Conservation (phyloP, 2,888 invertebrate species). For the Acrobasis suavella region DNA sequence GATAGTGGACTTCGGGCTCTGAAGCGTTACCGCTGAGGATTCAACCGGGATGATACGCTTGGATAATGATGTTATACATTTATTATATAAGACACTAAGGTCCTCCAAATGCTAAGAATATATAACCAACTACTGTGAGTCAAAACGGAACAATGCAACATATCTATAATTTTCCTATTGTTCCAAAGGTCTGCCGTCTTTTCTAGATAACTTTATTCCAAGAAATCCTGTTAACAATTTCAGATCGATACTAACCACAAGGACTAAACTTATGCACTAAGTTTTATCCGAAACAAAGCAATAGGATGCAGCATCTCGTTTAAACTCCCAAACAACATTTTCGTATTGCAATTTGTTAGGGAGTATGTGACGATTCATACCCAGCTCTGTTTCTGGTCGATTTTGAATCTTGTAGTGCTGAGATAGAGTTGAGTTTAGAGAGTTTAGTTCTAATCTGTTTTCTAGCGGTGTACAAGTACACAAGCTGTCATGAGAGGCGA, state of each 20-base stretch:
- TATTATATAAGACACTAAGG: no score
- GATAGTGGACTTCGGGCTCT: no score
- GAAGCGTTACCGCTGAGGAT: no score
- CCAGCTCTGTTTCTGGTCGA: background rate
- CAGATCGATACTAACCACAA: background rate
- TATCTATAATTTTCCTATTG: no score
- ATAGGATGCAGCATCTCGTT: slow-evolving; percentile 36
- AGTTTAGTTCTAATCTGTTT: slow-evolving; percentile 17
- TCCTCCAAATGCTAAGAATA: no score
- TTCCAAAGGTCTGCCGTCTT: background rate
- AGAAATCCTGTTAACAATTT: background rate
- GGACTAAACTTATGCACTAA: slow-evolving; percentile 22
- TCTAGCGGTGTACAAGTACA: slow-evolving; percentile 19
- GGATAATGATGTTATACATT: no score
- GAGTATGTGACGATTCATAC: slow-evolving; percentile 49
- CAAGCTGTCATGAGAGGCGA: slow-evolving; percentile 19
- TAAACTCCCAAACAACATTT: slow-evolving; percentile 53
- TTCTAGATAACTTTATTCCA: background rate
- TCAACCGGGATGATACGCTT: no score
- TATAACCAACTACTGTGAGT: no score
- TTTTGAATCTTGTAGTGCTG: background rate
- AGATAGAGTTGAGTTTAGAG: background rate
- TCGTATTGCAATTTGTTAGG: slow-evolving; percentile 56
- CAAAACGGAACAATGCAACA: no score
- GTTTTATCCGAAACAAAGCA: slow-evolving; percentile 23